Evolutionary conservation across 1,140 invertebrate genomes (phyloP).

Genomic region (Drosophila triauraria): DNA sequence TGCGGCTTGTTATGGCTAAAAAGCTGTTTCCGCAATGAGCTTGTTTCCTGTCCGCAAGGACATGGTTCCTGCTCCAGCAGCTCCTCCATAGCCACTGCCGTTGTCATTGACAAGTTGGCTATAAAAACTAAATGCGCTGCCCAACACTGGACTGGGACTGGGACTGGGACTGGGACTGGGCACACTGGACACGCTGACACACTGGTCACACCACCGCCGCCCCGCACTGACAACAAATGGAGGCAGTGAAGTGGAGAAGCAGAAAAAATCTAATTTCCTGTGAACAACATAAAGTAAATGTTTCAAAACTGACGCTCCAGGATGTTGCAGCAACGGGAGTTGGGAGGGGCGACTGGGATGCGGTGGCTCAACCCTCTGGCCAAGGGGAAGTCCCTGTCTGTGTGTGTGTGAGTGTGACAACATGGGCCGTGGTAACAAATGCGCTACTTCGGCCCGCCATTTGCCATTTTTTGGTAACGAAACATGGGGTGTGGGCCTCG

Average conservation of each 20-base stretch:
- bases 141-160: slow-evolving; percentile 42
- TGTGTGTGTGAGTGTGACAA: slow-evolving; percentile 60
- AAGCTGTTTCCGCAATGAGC: slow-evolving; percentile 83
- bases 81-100: slow-evolving; percentile 20
- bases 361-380: slow-evolving; percentile 13
- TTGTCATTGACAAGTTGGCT: slow-evolving; percentile 79
- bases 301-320: slow-evolving; percentile 77
- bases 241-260: slow-evolving; percentile 21
- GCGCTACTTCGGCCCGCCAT: slow-evolving; percentile 58
- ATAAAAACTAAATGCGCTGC: slow-evolving; percentile 73
- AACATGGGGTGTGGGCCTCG: slow-evolving; percentile 29
- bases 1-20: slow-evolving; percentile 76
- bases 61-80: slow-evolving; percentile 42
- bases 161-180: not conserved
- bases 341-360: not conserved
- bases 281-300: slow-evolving; percentile 83
- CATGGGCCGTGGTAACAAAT: slow-evolving; percentile 78
- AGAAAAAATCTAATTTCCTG: slow-evolving; percentile 77
- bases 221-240: slow-evolving; percentile 13
- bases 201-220: slow-evolving; percentile 4
- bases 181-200: slow-evolving; percentile 57
- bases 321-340: slow-evolving; percentile 16
- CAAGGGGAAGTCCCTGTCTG: slow-evolving; percentile 13
- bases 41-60: slow-evolving; percentile 81
- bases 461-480: slow-evolving; percentile 65